Percentiles rank a stretch among this genome's conserved stretches.
Conservation (phyloP, 2,888 invertebrate genomes). For the Acanthosepion esculentum region DNA sequence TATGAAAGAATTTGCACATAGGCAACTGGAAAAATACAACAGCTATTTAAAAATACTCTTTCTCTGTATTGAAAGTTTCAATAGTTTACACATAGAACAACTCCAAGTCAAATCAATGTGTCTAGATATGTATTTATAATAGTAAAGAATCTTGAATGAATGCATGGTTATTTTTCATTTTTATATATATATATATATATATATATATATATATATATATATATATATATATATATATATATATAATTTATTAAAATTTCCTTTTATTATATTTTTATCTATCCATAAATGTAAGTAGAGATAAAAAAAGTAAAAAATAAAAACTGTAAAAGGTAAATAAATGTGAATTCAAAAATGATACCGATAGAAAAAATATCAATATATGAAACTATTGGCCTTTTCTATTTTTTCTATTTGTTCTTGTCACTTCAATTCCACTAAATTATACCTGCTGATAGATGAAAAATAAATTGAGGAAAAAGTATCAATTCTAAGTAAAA, state of each 20-base stretch:
- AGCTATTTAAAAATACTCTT: background rate
- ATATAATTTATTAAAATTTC: background rate
- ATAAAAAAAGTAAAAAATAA: background rate
- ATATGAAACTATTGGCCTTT: background rate
- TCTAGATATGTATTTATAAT: background rate
- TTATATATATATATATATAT: background rate
- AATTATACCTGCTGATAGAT: slow-evolving; percentile 10
- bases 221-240: background rate
- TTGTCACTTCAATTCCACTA: background rate
- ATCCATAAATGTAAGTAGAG: background rate
- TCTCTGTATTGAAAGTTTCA: background rate
- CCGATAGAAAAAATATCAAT: background rate
- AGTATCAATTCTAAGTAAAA: background rate
- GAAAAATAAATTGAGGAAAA: background rate
- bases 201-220: background rate
- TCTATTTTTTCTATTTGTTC: background rate
- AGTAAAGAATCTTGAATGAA: background rate
- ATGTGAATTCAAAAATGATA: background rate
- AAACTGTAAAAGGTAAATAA: background rate
- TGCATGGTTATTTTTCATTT: background rate
- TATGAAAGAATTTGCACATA: background rate
- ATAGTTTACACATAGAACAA: background rate
- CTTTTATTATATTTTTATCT: background rate
- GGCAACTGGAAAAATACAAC: background rate
- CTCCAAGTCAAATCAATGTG: background rate